These are phyloP conservation scores for Cremastobaeus sp. DNA, from an alignment of 2,888 invertebrate species.

Conservation along the genomic window DNA sequence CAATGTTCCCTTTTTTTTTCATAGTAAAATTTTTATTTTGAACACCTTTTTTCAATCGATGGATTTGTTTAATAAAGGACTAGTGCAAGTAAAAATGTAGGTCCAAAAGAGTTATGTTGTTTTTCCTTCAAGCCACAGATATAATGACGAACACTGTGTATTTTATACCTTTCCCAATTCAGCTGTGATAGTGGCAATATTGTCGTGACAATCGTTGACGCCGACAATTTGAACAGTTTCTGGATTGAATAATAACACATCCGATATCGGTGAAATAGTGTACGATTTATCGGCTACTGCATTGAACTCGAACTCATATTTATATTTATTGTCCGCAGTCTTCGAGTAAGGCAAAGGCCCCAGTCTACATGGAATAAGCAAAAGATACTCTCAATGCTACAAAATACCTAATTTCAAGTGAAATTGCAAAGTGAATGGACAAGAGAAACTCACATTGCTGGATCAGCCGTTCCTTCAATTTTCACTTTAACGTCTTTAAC, in stretches of 20 bases:
- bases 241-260: slow-evolving; percentile 85
- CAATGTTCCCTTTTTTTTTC: no score
- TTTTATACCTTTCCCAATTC: slow-evolving; percentile 77
- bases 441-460: slow-evolving; percentile 65
- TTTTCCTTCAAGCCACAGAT: no score
- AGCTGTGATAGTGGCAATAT: slow-evolving; percentile 83
- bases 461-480: slow-evolving; percentile 70
- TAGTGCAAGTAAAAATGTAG: no score
- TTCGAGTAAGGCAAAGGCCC: slow-evolving; percentile 68
- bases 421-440: no score
- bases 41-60: no score
- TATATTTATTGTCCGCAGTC: slow-evolving; percentile 64
- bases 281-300: slow-evolving; percentile 74
- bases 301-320: slow-evolving; percentile 77
- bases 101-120: not conserved
- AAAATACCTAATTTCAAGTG: not conserved
- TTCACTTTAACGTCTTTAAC: slow-evolving; percentile 79
- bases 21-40: no score
- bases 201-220: slow-evolving; percentile 83
- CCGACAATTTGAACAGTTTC: slow-evolving; percentile 82
- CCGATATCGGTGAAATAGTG: slow-evolving; percentile 84
- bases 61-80: no score
- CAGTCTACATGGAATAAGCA: slow-evolving; percentile 60
- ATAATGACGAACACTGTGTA: no score
- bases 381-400: no score